phyloP scores from a whole-genome alignment of 2,113 vertebrate genomes.

The Microtus pennsylvanicus region DNA sequence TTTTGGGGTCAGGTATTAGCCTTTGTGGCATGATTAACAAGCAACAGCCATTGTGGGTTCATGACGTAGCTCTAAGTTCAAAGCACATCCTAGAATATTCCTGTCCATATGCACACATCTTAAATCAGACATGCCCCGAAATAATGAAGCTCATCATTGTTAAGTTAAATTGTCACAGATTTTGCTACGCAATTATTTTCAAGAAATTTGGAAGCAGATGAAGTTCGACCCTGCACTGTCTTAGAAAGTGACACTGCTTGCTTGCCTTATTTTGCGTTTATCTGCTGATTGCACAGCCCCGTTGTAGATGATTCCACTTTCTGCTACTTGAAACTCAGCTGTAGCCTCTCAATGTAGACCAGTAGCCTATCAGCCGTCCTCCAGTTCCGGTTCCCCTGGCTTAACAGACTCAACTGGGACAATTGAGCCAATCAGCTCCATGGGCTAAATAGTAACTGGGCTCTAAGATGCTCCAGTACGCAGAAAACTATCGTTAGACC shows the following conservation, averaged over 20 bases:
- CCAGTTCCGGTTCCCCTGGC: not conserved
- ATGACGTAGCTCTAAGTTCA: not conserved
- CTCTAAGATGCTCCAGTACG: not conserved
- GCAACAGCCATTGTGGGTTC: too few relatives aligned
- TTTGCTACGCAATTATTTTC: not conserved
- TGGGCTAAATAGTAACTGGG: not conserved
- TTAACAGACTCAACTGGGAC: not conserved
- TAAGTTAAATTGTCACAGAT: not conserved
- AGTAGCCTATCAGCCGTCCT: not conserved
- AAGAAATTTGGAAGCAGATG: not conserved
- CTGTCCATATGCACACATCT: not conserved
- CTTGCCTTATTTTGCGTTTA: not conserved
- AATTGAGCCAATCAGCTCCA: not conserved
- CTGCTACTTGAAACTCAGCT: not conserved
- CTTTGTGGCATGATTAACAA: not conserved
- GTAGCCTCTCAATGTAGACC: not conserved
- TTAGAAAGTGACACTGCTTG: not conserved
- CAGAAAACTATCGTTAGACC: not conserved
- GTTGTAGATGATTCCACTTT: not conserved
- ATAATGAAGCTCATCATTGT: not conserved
- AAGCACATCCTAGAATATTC: not conserved
- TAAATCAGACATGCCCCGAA: not conserved
- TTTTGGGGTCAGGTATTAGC: not conserved
- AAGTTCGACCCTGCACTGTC: not conserved
- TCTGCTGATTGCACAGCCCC: not conserved